Base-by-base conservation (phyloP, 2,888 invertebrate genomes). In the Drosophila trichaetosa region DNA sequence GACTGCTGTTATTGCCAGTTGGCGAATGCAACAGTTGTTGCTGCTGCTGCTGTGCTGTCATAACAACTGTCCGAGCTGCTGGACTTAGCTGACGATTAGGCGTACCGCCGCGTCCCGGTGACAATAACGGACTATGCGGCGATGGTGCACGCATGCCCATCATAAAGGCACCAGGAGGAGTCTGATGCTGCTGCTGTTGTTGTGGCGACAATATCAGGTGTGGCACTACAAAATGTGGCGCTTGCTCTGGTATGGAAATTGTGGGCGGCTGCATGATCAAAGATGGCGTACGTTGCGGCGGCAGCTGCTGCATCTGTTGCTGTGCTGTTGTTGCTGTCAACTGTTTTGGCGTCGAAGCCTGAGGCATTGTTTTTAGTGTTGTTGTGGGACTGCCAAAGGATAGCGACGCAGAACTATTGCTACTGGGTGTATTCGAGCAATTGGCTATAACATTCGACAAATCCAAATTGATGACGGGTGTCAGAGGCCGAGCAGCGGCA, bases 181-280 rank as follows among this genome's bases (percentile, higher is more conserved):
- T 40, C 24, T 69, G 76, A 38, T 76, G 76, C 11, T 80, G 82
- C 2, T 80, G 82, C 2, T 76, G 63, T 4, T 78, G 65, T 11
- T 74, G 74, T 8, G 89, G 88, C 53, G 90, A 86, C 24, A 93
- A 69, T 38, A 92, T 89, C 58, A 92, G 73, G 18, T 92, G 91
- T 3, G 92, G 92, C 62, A 91, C 89, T 31, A 89, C 86, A 72
- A 92, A 93, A 52, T 92, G 93, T 2, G 91, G 58, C 10, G 88
- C 66, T 2, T 85, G 77, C 49, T 95, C 95, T 5, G 96, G 95
- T 82, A 96, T 95, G 82, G 95, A 95, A 21, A 96, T 95, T 1
- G 95, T 95, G 6, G 96, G 94, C 18, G 96, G 94, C 83, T 95
- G 96, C 92, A 95, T 94, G 75, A 94, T 94, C 11, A 88, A 93